These are phyloP conservation scores for Acomys russatus DNA, from an alignment of 2,797 vertebrate species.

Conservation along the genomic window DNA sequence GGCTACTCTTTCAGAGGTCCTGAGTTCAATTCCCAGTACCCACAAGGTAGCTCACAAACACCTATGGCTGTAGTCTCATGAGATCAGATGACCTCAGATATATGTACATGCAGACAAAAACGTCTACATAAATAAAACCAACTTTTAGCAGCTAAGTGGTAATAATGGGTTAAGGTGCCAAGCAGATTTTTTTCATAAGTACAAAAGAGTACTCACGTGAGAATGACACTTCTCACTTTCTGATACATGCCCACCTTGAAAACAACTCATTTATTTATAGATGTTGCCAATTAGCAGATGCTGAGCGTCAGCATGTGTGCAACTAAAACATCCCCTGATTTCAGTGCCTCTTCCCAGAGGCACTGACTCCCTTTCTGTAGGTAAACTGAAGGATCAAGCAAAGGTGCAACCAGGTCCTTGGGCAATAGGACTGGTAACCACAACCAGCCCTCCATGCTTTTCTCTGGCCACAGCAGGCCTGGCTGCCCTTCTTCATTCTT, in stretches of 20 bases:
- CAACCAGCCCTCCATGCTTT: background rate
- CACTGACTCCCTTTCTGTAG: background rate
- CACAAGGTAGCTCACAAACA: background rate
- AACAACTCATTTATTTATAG: conserved; percentile 29
- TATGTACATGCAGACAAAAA: background rate
- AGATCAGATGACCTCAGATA: background rate
- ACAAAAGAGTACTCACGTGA: background rate
- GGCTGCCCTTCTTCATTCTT: too few relatives aligned
- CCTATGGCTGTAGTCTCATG: background rate
- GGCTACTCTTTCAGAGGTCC: background rate
- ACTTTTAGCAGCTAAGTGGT: background rate
- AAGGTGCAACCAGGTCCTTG: background rate
- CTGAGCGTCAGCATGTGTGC: background rate
- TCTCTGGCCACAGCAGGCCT: background rate
- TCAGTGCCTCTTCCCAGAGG: background rate
- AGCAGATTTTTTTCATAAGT: background rate
- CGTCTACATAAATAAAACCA: background rate
- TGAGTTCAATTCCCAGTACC: background rate
- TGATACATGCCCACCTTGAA: background rate
- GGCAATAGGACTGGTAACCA: background rate
- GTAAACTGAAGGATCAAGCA: background rate
- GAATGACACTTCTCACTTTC: background rate
- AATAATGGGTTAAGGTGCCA: background rate
- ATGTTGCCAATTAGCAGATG: background rate
- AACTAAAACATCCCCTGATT: background rate